These are phyloP conservation scores for Isotomurus palustris DNA, from an alignment of 2,888 invertebrate genomes.

Conservation along the genomic window DNA sequence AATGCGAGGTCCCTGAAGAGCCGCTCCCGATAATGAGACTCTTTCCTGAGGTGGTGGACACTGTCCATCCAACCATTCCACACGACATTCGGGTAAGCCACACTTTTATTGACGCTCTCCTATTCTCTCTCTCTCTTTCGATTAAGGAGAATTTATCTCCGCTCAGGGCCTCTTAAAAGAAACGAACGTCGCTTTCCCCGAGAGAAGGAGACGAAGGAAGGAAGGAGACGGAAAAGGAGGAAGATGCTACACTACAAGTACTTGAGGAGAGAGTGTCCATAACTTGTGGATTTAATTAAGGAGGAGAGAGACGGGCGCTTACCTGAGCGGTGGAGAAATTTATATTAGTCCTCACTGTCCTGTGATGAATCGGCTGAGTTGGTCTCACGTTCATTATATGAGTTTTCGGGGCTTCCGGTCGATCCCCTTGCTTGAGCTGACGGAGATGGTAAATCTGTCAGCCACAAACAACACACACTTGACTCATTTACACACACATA, in stretches of 20 bases:
- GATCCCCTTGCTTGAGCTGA: constrained; percentile 81
- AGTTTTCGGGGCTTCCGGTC: constrained; percentile 74
- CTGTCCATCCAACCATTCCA: not conserved
- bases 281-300: constrained; percentile 32
- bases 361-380: constrained; percentile 83
- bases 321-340: constrained; percentile 62
- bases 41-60: constrained; percentile 16
- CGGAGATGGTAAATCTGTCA: constrained; percentile 78
- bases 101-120: constrained; percentile 45
- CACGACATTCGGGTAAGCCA: constrained; percentile 21
- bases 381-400: constrained; percentile 90
- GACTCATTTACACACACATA: no score
- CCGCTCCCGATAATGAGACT: constrained; percentile 45
- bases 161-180: constrained; percentile 45
- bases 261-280: no score
- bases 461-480: not conserved
- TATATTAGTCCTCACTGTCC: constrained; percentile 94
- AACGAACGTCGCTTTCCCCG: constrained; percentile 26
- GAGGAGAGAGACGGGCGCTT: constrained; percentile 26
- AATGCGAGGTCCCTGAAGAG: constrained; percentile 43
- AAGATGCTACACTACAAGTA: no score
- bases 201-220: constrained; percentile 8
- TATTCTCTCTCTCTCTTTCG: constrained; percentile 43
- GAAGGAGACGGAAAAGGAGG: no score
- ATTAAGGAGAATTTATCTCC: constrained; percentile 47